phyloP scores from a whole-genome alignment of 2,888 invertebrate genomes.

The Mactromeris polynyma region DNA sequence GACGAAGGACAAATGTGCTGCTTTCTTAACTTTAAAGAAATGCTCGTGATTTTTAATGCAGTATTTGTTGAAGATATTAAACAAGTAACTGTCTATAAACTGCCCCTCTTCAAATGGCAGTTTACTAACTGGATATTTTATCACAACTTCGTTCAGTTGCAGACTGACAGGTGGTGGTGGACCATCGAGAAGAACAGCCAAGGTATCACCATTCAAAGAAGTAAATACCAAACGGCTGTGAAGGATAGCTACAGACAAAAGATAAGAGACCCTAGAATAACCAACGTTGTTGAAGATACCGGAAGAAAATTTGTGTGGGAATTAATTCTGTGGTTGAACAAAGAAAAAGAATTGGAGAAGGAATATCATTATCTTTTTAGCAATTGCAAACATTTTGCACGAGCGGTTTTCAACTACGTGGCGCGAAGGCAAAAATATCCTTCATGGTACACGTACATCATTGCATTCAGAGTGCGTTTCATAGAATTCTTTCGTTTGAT shows the following conservation, averaged over 20 bases:
- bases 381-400: conserved; percentile 20
- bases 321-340: too few species aligned
- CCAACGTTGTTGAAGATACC: too few species aligned
- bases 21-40: neutral
- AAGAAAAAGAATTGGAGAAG: too few species aligned
- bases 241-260: too few species aligned
- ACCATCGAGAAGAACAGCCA: conserved; percentile 30
- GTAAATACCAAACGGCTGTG: neutral
- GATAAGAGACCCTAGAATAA: too few species aligned
- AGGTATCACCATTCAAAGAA: conserved; percentile 46
- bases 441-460: too few species aligned
- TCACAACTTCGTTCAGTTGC: conserved; percentile 32
- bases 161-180: neutral
- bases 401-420: neutral
- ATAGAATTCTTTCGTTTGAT: too few species aligned
- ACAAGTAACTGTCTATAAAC: neutral
- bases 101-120: neutral
- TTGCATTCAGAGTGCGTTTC: too few species aligned
- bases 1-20: neutral
- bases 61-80: conserved; percentile 13
- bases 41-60: neutral
- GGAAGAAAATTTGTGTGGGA: too few species aligned
- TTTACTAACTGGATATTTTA: neutral
- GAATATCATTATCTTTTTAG: neutral
- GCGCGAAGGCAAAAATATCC: too few species aligned